Percentiles rank a stretch among this genome's conserved stretches.
phyloP scores from a whole-genome alignment of 2,113 vertebrate species.

The Pachyramphus minor region DNA sequence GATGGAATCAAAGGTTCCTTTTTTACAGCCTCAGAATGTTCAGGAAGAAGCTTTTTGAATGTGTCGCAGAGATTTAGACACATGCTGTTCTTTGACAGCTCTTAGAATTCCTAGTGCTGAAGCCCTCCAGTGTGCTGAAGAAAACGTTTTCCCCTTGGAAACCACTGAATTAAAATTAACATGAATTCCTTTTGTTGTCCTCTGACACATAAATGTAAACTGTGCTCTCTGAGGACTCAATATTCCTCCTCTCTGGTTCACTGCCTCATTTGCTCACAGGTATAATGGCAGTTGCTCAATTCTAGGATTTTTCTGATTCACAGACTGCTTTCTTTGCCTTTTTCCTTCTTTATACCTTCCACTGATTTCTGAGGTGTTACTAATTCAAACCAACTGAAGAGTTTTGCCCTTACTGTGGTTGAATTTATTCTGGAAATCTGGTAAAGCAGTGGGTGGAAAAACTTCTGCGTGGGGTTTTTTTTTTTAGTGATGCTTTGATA shows the following conservation, averaged over 20 bases:
- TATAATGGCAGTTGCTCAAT: background rate
- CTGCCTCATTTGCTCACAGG: background rate
- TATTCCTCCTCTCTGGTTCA: background rate
- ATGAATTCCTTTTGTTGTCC: background rate
- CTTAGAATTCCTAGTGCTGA: background rate
- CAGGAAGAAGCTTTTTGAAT: background rate
- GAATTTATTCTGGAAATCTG: background rate
- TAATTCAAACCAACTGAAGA: background rate
- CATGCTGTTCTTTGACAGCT: background rate
- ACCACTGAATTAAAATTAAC: background rate
- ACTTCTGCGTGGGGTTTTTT: rapidly evolving
- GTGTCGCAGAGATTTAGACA: background rate
- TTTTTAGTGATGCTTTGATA: background rate
- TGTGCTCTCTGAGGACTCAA: background rate
- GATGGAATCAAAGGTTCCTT: background rate
- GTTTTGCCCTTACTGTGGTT: background rate
- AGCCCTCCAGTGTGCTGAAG: background rate
- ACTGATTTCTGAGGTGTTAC: background rate
- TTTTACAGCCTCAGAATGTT: background rate
- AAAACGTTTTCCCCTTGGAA: background rate
- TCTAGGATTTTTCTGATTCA: background rate
- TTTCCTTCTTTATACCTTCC: background rate
- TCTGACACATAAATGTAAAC: background rate
- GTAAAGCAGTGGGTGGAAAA: background rate
- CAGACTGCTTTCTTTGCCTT: background rate